A percentile compares a stretch with the other conserved stretches of the same genome.
phyloP scores from a whole-genome alignment of 2,797 vertebrate species.

The Mus caroli region DNA sequence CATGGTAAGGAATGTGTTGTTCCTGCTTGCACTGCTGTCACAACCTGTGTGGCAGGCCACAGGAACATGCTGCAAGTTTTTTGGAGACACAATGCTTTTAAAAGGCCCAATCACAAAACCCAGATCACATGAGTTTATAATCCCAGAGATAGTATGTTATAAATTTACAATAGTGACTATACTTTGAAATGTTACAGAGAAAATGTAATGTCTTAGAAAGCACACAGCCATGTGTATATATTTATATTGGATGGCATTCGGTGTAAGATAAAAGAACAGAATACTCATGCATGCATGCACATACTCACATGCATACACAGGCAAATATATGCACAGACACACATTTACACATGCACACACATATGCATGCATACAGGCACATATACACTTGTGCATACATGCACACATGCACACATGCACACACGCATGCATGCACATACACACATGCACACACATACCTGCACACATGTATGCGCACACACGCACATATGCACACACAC shows the following conservation, averaged over 20 bases:
- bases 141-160: not conserved
- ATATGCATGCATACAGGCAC: not conserved
- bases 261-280: not conserved
- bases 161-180: conserved; percentile 10
- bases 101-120: not conserved
- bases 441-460: not conserved
- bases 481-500: not conserved
- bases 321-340: no score
- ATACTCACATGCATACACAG: no score
- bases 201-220: conserved; percentile 39
- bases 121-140: not conserved
- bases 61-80: not conserved
- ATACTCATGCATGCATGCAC: no score
- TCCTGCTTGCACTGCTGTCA: not conserved
- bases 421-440: no score
- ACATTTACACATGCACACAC: no score
- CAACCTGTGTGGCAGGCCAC: not conserved
- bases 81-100: not conserved
- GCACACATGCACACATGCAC: not conserved
- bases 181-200: conserved; percentile 38
- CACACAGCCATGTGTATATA: not conserved
- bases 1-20: not conserved
- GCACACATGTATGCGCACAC: not conserved
- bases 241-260: not conserved
- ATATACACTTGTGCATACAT: no score